Conservation (phyloP, 2,888 invertebrate genomes). For the Limnephilus lunatus region DNA sequence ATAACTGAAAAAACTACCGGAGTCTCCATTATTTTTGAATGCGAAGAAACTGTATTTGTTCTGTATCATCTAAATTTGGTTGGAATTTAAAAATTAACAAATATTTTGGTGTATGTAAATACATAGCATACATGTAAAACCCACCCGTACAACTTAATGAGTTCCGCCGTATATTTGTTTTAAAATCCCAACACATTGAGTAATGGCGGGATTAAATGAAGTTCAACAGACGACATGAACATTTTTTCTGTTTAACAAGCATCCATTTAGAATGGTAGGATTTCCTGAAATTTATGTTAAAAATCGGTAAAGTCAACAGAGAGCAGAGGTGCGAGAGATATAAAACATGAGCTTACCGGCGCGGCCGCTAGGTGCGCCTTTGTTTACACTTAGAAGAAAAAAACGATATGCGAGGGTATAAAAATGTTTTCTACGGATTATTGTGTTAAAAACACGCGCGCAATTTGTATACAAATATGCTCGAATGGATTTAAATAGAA, state of each 20-base stretch:
- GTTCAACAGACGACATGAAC: conserved; percentile 42
- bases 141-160: no score
- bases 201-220: conserved; percentile 42
- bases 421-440: conserved; percentile 30
- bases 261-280: conserved; percentile 41
- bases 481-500: neutral
- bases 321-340: conserved; percentile 59
- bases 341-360: conserved; percentile 56
- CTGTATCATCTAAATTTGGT: no score
- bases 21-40: no score
- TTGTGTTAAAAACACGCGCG: conserved; percentile 8
- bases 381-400: conserved; percentile 30
- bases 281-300: conserved; percentile 60
- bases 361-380: conserved; percentile 32
- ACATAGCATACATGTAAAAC: no score
- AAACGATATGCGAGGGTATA: conserved; percentile 18
- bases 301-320: conserved; percentile 59
- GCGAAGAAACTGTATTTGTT: no score
- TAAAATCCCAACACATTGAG: conserved; percentile 7
- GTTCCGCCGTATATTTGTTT: neutral
- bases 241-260: conserved; percentile 33
- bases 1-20: no score
- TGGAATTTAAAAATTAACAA: no score
- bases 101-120: no score
- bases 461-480: neutral